Evolutionary conservation across 2,888 invertebrate genomes (phyloP), one percentile per base, ranked within the genome.

Genomic region (Druceiella hillmani): DNA sequence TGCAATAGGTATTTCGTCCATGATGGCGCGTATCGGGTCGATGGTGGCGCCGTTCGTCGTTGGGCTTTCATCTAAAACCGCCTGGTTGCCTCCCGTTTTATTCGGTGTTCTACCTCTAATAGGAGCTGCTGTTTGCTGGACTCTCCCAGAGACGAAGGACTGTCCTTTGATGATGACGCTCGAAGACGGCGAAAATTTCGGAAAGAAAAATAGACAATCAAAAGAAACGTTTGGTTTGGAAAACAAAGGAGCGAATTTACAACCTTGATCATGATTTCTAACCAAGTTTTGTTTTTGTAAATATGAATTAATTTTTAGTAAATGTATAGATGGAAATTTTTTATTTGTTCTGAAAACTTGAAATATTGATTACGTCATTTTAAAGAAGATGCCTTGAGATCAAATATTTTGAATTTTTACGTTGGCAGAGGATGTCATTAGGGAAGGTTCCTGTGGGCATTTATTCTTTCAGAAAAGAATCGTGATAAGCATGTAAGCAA

Each of bases 1-100:
- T 31, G 92, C 89, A 0, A 74, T 93, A 37, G 93, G 93, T 1
- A 74, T 83, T n/a, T 85, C 86, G 9, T 92, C 91, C 0, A 87
- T 89, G 81, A 77, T 82, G 54, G 91, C 91, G 0, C 75, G 92
- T 46, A 66, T 91, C 14, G 93, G 93, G 1, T 89, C 90, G 0
- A 87, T 92, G 74, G 50, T 82, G 6, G 88, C 92, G 1, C 91
- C 92, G 0, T 87, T 86, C 54, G 76, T 93, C 4, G 80, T 85
- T 12, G 76, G 78, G 14, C 52, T 83, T 52, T 63, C 61, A 36
- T 56, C 59, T 17, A 55, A 69, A 1, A 61, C 66, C 5, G 37
- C 51, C 1, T 83, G 80, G 78, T 49, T 84, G 33, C 83, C 88
- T 1, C 83, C 88, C 0, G 53, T 82, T 1, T 67, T 78, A 16